Evolutionary conservation across 1,140 invertebrate species (phyloP), one percentile per base, ranked within the genome.

Genomic region (Fopius arisanus): DNA sequence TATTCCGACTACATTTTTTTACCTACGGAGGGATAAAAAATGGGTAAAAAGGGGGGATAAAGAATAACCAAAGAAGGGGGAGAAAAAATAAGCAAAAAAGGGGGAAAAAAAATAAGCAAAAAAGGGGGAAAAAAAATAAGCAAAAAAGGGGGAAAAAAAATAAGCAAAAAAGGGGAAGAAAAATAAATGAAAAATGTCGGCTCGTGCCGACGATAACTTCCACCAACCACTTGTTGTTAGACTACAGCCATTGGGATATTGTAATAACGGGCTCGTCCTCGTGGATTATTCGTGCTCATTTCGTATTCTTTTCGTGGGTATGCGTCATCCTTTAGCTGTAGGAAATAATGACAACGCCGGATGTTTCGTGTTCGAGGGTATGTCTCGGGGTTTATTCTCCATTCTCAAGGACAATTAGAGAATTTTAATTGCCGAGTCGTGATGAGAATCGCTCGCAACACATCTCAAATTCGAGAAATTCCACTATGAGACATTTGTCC

Each of bases 251-350:
- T 37, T 16, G 29, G 63, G 19, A 67, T 40, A 67, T 37, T 37
- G 63, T 67, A 41, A 67, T 67, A 40, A 28, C 19, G 26, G 40
- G 9, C 37, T 67, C 37, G 37, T 43, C 33, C 33, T 1, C 41
- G n/a, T n/a, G n/a, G 23, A 21, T 37, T 43, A 67, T 43, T 73
- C 51, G 41, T 23, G 62, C 54, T 73, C 37, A 75, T 75, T 77
- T 75, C 66, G 72, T 77, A 77, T 77, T 77, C 76, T 73, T 77
- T 77, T 77, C 70, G 69, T 54, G 62, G 67, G 54, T 26, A 77
- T 75, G 73, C 73, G 76, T 77, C 76, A 75, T 77, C 70, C 63
- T 26, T 54, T 16, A 26, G n/a, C 43, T 29, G 37, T 26, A 33
- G 37, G 59, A 48, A n/a, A 19, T 65, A 5, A 43, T 40, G 2